These are phyloP conservation scores for Hirudinaria manillensis DNA, from an alignment of 2,888 invertebrate genomes.

Conservation along the genomic window DNA sequence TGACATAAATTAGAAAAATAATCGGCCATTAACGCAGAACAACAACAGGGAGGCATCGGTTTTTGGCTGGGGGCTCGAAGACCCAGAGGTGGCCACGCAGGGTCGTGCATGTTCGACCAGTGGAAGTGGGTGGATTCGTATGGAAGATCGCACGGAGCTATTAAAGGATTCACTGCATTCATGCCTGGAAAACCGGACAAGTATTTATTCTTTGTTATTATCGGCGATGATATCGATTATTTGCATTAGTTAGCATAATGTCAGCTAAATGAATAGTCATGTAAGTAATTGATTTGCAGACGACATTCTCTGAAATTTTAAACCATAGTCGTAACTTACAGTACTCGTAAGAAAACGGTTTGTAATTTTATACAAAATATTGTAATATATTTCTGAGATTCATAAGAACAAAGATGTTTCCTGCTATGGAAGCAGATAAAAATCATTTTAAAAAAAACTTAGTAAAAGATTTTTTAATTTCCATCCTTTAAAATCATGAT, in stretches of 20 bases:
- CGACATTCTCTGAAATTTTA: too few species aligned
- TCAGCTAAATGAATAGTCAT: too few species aligned
- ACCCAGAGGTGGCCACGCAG: constrained; percentile 38
- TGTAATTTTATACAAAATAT: too few species aligned
- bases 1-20: neutral
- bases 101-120: constrained; percentile 40
- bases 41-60: constrained; percentile 33
- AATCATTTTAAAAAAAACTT: too few species aligned
- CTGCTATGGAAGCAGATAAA: too few species aligned
- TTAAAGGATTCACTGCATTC: constrained; percentile 40
- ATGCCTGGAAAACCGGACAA: constrained; percentile 41
- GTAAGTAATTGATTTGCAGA: too few species aligned
- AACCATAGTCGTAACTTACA: too few species aligned
- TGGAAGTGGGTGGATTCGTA: constrained; percentile 40
- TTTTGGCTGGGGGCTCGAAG: constrained; percentile 40
- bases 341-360: too few species aligned
- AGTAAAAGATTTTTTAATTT: too few species aligned
- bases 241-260: neutral
- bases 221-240: neutral
- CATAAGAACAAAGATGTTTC: too few species aligned
- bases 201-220: constrained; percentile 30
- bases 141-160: constrained; percentile 35
- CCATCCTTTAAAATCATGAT: too few species aligned
- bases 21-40: constrained; percentile 12
- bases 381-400: too few species aligned